phyloP scores from a whole-genome alignment of 2,797 vertebrate genomes.

The Urophycis tenuis region DNA sequence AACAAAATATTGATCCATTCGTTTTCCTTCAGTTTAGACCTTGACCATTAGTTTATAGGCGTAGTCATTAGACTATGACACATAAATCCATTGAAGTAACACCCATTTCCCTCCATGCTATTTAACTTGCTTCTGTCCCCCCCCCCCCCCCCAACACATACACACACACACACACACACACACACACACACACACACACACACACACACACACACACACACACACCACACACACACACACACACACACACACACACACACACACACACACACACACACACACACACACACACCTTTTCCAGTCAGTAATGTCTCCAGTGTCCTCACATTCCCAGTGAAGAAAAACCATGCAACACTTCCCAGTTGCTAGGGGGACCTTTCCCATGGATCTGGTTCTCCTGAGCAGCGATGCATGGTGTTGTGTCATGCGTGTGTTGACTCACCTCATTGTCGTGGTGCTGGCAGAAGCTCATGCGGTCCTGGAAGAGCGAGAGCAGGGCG shows the following conservation, averaged over 20 bases:
- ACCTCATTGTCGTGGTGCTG: conserved; percentile 87
- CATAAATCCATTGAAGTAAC: not conserved
- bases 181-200: too few species aligned
- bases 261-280: too few species aligned
- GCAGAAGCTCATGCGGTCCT: conserved; percentile 83
- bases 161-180: too few species aligned
- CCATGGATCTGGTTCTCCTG: not conserved
- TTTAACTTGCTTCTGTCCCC: not conserved
- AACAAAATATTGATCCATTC: too few species aligned
- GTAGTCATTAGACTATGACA: not conserved
- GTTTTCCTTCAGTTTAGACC: not conserved
- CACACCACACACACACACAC: too few species aligned
- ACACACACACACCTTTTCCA: too few species aligned
- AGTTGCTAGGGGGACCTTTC: not conserved
- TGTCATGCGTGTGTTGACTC: conserved; percentile 44
- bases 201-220: too few species aligned
- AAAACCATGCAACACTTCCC: not conserved
- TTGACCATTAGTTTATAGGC: not conserved
- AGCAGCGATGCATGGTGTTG: not conserved
- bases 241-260: too few species aligned
- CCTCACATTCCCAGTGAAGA: not conserved
- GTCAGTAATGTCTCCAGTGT: too few species aligned
- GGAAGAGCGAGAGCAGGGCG: conserved; percentile 79
- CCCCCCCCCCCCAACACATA: too few species aligned
- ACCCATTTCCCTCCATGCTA: not conserved